These are phyloP conservation scores for Geodia barretti DNA, from an alignment of 37 sponge, comb jelly and placozoan genomes.

Conservation along the genomic window DNA sequence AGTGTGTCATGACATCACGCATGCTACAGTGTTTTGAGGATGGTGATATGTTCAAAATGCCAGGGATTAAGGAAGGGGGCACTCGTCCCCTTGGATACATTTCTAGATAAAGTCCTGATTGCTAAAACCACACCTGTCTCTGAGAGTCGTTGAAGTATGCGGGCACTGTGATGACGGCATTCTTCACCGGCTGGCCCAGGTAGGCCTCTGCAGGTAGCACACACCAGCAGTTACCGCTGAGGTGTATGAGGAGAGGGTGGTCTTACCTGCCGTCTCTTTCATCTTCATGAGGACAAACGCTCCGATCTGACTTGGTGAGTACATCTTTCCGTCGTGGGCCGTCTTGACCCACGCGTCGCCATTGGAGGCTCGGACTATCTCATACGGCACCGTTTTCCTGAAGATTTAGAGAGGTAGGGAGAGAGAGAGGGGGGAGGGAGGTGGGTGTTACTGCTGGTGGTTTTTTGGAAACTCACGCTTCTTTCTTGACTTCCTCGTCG, in stretches of 20 bases:
- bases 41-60: not conserved
- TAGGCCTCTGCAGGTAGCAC: conserved; percentile 70
- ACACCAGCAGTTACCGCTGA: not conserved
- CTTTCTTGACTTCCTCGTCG: conserved; percentile 87
- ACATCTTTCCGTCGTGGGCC: conserved; percentile 76
- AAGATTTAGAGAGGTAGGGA: not conserved
- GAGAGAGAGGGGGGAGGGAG: too few species aligned
- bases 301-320: conserved; percentile 98
- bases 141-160: conserved; percentile 99
- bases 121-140: conserved; percentile 73
- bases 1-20: too few species aligned
- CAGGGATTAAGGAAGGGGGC: not conserved
- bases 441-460: too few species aligned
- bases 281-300: conserved; percentile 98
- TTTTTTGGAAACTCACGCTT: conserved; percentile 69
- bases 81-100: too few species aligned
- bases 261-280: conserved; percentile 97
- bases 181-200: conserved; percentile 79
- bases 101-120: too few species aligned
- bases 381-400: conserved; percentile 84
- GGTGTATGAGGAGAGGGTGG: too few species aligned
- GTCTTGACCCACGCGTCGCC: conserved; percentile 99
- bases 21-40: not conserved
- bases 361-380: conserved; percentile 90
- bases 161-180: conserved; percentile 98